Base-by-base conservation (phyloP, 2,113 vertebrate genomes). In the Urocitellus parryii region DNA sequence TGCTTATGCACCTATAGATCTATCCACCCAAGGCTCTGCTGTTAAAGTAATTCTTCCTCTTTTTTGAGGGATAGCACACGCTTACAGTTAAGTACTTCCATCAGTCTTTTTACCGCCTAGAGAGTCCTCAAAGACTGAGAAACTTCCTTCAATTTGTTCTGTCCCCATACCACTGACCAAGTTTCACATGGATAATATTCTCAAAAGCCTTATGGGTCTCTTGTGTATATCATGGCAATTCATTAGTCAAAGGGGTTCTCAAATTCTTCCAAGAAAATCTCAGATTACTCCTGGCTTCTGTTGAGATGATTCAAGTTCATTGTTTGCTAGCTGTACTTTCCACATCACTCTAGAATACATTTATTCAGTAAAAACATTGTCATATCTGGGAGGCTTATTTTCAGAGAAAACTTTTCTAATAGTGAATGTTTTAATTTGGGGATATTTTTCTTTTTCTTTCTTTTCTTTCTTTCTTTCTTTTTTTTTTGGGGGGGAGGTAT, bases 331-430 rank as follows among this genome's bases (percentile, higher is more conserved):
- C 42, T 45, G 6, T 45, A 45, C 42, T 45, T 45, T 45, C 42
- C 42, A 45, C 42, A 45, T 6, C 42, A 45, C 42, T 7, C 42
- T 45, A 45, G 42, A 45, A 45, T 45, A 45, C 16, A 77, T 51
- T 63, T 48, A 13, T 88, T 77, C 2, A 48, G 39, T 6, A 27
- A 77, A 48, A 65, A 37, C 4, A 2, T 48, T n/a, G 9, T n/a
- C 5, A n/a, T 3, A 65, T 1, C 32, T 14, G 63, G 61, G 20
- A 13, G 0, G 1, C 20, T 48, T n/a, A 0, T 65, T 29, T 48
- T 7, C 32, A 87, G 22, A 78, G 22, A 1, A 78, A 1, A 6
- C 5, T 22, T 89, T 67, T 16, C 29, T 78, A 51, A 78, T 12
- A 51, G 32, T 51, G 45, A 51, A 63, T 45, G 32, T 67, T 32